Evolutionary conservation across 1,140 invertebrate genomes (phyloP).

Genomic region (Agrypnia vestita): DNA sequence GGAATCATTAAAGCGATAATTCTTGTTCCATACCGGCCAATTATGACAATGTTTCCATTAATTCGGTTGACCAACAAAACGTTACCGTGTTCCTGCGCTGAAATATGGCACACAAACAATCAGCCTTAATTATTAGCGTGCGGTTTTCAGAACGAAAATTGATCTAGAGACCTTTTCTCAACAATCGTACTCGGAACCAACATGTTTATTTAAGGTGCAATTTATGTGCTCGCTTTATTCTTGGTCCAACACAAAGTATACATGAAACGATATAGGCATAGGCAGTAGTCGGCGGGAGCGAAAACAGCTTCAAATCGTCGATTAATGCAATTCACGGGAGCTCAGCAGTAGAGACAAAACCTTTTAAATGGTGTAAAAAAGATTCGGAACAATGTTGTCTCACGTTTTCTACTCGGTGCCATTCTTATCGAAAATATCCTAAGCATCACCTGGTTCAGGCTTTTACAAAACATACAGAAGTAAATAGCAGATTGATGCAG

Average conservation of each 20-base stretch:
- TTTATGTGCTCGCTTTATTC: constrained; percentile 38
- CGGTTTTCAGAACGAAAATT: background rate
- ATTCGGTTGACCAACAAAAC: too few species aligned
- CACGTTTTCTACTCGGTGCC: constrained; percentile 5
- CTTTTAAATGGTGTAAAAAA: too few species aligned
- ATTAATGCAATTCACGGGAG: background rate
- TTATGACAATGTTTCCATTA: too few species aligned
- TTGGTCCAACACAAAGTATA: constrained; percentile 30
- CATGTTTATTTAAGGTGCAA: constrained; percentile 26
- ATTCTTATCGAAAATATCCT: background rate
- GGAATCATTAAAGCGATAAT: too few species aligned
- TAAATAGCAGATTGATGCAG: background rate
- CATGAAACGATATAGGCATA: constrained; percentile 5
- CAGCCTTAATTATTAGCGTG: constrained; percentile 14
- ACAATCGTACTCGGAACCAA: too few species aligned
- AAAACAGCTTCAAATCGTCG: too few species aligned
- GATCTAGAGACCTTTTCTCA: constrained; percentile 17
- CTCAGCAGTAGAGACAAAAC: background rate
- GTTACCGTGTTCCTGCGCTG: background rate
- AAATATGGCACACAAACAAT: constrained; percentile 13
- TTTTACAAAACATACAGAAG: constrained; percentile 14
- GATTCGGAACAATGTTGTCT: background rate
- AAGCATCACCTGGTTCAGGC: constrained; percentile 1
- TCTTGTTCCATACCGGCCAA: too few species aligned
- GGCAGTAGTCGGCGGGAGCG: background rate